phyloP scores from a whole-genome alignment of 2,888 invertebrate species.

The Elysia crispata region DNA sequence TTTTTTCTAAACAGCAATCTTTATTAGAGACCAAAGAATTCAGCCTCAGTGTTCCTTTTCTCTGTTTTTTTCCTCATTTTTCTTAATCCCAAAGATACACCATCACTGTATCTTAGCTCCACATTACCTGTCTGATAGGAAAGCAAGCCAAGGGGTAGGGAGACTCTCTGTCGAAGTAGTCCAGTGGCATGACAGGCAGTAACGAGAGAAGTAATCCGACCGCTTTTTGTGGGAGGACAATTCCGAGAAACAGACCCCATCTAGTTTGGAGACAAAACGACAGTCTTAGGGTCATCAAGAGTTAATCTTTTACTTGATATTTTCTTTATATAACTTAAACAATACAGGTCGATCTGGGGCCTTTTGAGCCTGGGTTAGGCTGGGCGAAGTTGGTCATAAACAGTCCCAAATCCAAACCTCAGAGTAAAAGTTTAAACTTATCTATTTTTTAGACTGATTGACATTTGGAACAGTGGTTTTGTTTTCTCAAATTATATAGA shows the following conservation, averaged over 20 bases:
- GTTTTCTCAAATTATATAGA: too few species aligned
- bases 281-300: background rate
- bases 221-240: constrained; percentile 62
- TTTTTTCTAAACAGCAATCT: too few species aligned
- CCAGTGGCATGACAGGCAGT: constrained; percentile 60
- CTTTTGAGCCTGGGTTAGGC: too few species aligned
- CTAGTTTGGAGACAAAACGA: background rate
- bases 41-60: background rate
- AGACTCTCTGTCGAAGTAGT: constrained; percentile 54
- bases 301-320: background rate
- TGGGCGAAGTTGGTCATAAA: too few species aligned
- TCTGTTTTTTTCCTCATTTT: background rate
- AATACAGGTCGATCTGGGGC: too few species aligned
- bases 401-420: too few species aligned
- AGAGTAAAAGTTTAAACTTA: background rate
- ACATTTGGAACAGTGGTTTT: too few species aligned
- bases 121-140: constrained; percentile 55
- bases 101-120: background rate
- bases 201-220: constrained; percentile 58
- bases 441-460: too few species aligned
- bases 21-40: too few species aligned
- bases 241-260: constrained; percentile 53
- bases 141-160: constrained; percentile 61
- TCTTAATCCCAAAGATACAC: background rate
- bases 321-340: too few species aligned